Evolutionary conservation across 2,888 invertebrate species (phyloP).

Genomic region (Diplazon laetatorius): DNA sequence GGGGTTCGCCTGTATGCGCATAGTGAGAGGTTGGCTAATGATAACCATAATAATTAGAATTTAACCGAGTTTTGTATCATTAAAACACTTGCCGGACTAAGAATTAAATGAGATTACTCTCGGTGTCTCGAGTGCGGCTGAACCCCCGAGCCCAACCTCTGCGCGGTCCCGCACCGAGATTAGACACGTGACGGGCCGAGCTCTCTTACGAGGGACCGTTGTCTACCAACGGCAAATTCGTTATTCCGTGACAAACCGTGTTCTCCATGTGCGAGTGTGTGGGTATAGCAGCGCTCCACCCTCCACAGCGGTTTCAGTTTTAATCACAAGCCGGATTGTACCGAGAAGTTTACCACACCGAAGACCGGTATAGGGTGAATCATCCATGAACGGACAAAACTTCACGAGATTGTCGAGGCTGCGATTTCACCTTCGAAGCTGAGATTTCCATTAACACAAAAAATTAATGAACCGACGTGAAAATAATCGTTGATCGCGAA

Average conservation of each 20-base stretch:
- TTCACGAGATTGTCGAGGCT: neutral
- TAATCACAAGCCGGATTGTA: slow-evolving; percentile 46
- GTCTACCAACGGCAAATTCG: slow-evolving; percentile 39
- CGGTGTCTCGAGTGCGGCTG: slow-evolving; percentile 48
- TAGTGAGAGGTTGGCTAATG: slow-evolving; percentile 23
- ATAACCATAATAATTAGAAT: slow-evolving; percentile 45
- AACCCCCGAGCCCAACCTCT: slow-evolving; percentile 20
- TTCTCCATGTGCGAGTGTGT: neutral
- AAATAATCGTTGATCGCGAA: neutral
- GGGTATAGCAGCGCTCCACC: neutral
- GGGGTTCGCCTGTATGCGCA: neutral
- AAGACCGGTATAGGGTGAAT: slow-evolving; percentile 24
- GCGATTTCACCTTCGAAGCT: neutral
- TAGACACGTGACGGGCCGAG: slow-evolving; percentile 55
- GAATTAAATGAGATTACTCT: slow-evolving; percentile 59
- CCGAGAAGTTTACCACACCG: slow-evolving; percentile 43
- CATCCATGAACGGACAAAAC: slow-evolving; percentile 17
- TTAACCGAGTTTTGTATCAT: slow-evolving; percentile 36
- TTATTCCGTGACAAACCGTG: slow-evolving; percentile 31
- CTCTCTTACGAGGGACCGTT: slow-evolving; percentile 26
- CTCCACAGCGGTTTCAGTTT: slow-evolving; percentile 44
- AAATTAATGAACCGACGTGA: neutral
- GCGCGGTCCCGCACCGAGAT: slow-evolving; percentile 43
- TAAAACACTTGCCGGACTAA: slow-evolving; percentile 47
- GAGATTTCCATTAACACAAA: neutral